Base-by-base conservation (phyloP, 2,797 vertebrate genomes). In the Petrocephalus sullivani region DNA sequence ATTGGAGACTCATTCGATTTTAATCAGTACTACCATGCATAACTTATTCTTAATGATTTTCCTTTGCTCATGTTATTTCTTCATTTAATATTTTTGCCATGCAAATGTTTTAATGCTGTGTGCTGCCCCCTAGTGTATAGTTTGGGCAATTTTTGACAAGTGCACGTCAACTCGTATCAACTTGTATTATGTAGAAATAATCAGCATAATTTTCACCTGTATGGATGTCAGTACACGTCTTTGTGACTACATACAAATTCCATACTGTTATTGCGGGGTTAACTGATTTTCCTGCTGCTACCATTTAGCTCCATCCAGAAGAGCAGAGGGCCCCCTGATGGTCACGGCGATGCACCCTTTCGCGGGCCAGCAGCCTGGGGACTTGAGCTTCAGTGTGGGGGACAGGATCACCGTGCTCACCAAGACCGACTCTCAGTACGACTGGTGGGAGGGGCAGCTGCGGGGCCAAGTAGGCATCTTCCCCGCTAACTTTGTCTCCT, bases 371-470 rank as follows among this genome's bases (percentile, higher is more conserved):
- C 97, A 98, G 91, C 96, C 97, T 0, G 98, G 98, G 0, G 98
- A 99, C 92, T 93, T 99, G 93, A 96, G 93, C 89, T 98, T 99
- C 90, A 90, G 91, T 86, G 94, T 94, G 1, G 98, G 98, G 21
- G 97, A 99, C 92, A 95, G 89, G 89, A 99, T 99, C 93, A 97
- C 93, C 0, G 96, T 99, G 75, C 90, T 95, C 88, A 97, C 96
- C 7, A 96, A 97, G 93, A 98, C 97, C 0, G 96, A 97, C 23
- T 97, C 97, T 0, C 96, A 98, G 92, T 97, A 97, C 60, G 98
- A 99, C 91, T 99, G 98, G 98, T 99, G 98, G 98, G 98, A 99
- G 92, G 98, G 98, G 67, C 94, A 89, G 28, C 89, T 96, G 71
- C 92, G 94, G 61, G 97, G 96, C 2, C 93, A 94, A 49, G 96